phyloP scores from a whole-genome alignment of 2,888 invertebrate species.

The Melinopterus prodromus region DNA sequence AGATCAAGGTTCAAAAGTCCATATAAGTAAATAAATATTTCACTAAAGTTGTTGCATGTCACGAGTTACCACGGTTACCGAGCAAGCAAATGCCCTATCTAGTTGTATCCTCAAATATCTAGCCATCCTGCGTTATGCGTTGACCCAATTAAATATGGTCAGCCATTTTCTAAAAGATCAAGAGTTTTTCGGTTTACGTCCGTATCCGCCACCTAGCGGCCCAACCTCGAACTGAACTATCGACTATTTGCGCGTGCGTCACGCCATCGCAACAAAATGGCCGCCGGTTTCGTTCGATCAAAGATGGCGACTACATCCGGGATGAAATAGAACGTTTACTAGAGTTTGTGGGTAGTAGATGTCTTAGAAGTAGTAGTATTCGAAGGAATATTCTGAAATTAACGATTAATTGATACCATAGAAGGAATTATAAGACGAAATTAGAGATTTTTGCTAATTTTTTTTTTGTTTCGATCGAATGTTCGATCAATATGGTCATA shows the following conservation, averaged over 20 bases:
- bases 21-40: conserved; percentile 7
- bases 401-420: conserved; percentile 23
- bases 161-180: conserved; percentile 8
- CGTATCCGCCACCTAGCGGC: conserved; percentile 23
- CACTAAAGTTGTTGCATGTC: neutral
- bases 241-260: neutral
- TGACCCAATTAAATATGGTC: neutral
- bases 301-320: conserved; percentile 22
- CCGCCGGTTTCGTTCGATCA: neutral
- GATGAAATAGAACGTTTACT: conserved; percentile 10
- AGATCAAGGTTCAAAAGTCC: conserved; percentile 9
- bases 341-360: conserved; percentile 9
- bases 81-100: neutral
- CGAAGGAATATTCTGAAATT: conserved; percentile 14
- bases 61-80: conserved; percentile 4
- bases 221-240: conserved; percentile 19
- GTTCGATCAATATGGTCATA: neutral
- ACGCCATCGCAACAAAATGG: conserved; percentile 18
- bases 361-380: neutral
- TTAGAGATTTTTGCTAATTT: neutral
- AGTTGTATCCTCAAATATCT: neutral
- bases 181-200: conserved; percentile 8
- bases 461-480: neutral
- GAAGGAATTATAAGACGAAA: conserved; percentile 6
- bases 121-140: neutral